Evolutionary conservation across 2,797 vertebrate genomes (phyloP), one percentile per base, ranked within the genome.

Genomic region (Rhabdophis nuchalis): DNA sequence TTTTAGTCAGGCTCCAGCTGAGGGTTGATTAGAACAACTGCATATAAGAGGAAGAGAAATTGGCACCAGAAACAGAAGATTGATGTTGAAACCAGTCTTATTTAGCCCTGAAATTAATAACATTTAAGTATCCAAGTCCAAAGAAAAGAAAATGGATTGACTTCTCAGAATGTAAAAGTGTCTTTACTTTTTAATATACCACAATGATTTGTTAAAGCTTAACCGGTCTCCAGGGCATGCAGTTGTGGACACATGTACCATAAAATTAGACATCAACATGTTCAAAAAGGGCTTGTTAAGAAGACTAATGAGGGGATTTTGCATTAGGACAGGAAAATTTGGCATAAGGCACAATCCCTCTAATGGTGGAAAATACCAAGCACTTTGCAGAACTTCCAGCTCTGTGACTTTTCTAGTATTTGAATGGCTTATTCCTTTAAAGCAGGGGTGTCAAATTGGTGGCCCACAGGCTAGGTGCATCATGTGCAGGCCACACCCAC

Each of bases 271-370:
- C 90, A 94, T 90, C 89, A 95, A 72, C 94, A 94, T 61, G 77
- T 94, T 95, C 95, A 92, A 94, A 94, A 60, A 93, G 91, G 94
- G 92, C 64, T 94, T 95, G 95, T 97, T 93, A 94, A 94, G 94
- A 95, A 95, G 93, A 94, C 93, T 93, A 96, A 94, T 90, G 92
- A 94, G 92, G 58, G 20, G 3, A 8, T 64, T 41, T 72, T 72
- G 36, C 68, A 72, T 72, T 36, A 93, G 93, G 92, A 13, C 86
- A 1, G 92, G 52, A 87, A 93, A 86, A 72, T 90, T 91, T 86
- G 87, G 86, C 89, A 20, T 87, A 7, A 85, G 92, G 36, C 10
- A 46, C 93, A 89, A 93, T 94, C 96, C 94, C 93, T 93, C 91
- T 92, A 95, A 95, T 95, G 95, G 95, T 93, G 95, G 92, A 10